Evolutionary conservation across 2,888 invertebrate species (phyloP), one percentile per base, ranked within the genome.

Genomic region (Tetrapedia diversipes): DNA sequence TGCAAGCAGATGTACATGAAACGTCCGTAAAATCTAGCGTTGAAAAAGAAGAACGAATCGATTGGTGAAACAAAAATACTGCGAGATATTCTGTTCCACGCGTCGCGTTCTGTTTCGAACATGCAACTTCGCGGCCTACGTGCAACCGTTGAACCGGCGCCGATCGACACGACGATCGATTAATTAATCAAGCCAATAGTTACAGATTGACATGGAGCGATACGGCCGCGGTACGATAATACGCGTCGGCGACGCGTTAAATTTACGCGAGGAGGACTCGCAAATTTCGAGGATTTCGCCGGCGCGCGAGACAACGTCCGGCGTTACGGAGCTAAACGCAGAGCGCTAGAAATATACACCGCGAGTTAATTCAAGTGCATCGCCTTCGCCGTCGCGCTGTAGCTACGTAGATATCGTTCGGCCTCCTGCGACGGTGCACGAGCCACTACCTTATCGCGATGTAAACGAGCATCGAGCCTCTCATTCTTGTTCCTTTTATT

Each of bases 281-380:
- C n/a, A 56, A 71, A 69, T 75, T 78, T 71, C 73, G 76, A 3
- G 64, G 70, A 86, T 80, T 85, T 80, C 66, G 76, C 80, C 85
- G 76, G 81, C 84, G 77, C 83, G 84, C 83, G 84, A 87, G 87
- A 51, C n/a, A n/a, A n/a, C n/a, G n/a, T n/a, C n/a, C n/a, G 86
- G 82, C 88, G 86, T 86, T 87, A 81, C 84, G 80, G 83, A 86
- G 88, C 89, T 89, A 89, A 89, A 89, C 86, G 87, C 81, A 87
- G 88, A 88, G 80, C 80, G 87, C 89, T 88, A 86, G 87, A 90
- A 90, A 89, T 90, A 89, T 84, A 87, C 87, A 3, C 27, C 82
- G 80, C 83, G 84, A 86, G 87, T 89, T 86, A 87, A 90, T 88
- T 89, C 89, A 89, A 90, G 88, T 89, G 87, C 89, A 87, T 87